Conservation (phyloP, 2,113 vertebrate genomes). For the Scortum barcoo region DNA sequence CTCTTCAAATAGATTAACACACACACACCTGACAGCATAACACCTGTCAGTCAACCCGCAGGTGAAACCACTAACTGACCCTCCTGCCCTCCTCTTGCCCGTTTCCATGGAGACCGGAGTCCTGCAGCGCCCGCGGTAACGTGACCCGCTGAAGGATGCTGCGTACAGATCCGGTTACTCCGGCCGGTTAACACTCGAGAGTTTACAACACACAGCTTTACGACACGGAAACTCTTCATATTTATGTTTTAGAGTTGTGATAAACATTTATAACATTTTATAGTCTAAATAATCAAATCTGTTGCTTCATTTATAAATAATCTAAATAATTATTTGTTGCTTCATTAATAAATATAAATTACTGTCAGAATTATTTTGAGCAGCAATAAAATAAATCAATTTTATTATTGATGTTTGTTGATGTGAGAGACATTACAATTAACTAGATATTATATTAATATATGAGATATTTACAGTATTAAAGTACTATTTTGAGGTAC, state of each 20-base stretch:
- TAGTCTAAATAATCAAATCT: not conserved
- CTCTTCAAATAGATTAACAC: no score
- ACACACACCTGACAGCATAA: not conserved
- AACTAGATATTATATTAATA: no score
- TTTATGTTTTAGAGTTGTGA: no score
- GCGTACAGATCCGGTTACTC: conserved; percentile 55
- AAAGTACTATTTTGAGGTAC: no score
- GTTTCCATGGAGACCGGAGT: conserved; percentile 68
- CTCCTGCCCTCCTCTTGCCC: not conserved
- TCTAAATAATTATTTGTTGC: not conserved
- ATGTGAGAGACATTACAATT: no score
- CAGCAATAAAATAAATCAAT: no score
- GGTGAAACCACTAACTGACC: conserved; percentile 37
- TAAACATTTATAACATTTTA: not conserved
- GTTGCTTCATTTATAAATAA: rapidly evolving
- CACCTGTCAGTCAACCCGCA: conserved; percentile 25
- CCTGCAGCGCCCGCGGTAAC: conserved; percentile 59
- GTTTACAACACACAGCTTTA: not conserved
- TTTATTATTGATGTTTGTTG: no score
- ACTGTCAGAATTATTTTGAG: no score
- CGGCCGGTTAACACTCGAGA: not conserved
- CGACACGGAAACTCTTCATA: not conserved
- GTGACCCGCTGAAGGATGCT: conserved; percentile 47
- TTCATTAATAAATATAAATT: not conserved
- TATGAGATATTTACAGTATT: no score